These are phyloP conservation scores for Argyresthia albistria DNA, from an alignment of 2,888 invertebrate genomes.

Conservation along the genomic window DNA sequence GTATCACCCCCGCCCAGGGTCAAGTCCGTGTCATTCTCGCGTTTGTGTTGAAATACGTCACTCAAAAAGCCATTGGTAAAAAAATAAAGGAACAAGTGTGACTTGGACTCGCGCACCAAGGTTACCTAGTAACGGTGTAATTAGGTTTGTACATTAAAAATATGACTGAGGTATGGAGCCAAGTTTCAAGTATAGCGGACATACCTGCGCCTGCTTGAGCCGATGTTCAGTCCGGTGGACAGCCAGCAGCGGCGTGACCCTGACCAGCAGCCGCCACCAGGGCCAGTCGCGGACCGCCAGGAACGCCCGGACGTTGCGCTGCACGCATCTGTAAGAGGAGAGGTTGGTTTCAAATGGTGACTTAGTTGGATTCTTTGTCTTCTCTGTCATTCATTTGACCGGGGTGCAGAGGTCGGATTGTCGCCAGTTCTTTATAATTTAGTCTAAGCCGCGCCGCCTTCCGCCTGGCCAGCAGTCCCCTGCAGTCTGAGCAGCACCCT, in stretches of 20 bases:
- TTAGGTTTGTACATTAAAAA: too few species aligned
- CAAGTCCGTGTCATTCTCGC: too few species aligned
- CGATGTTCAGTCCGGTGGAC: slow-evolving; percentile 96
- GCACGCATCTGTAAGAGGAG: slow-evolving; percentile 76
- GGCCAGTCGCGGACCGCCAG: slow-evolving; percentile 95
- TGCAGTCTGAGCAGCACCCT: slow-evolving; percentile 90
- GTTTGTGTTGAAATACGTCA: too few species aligned
- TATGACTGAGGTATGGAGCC: too few species aligned
- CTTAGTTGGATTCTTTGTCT: background rate
- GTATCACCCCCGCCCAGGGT: too few species aligned
- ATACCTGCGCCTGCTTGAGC: slow-evolving; percentile 87
- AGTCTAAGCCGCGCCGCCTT: slow-evolving; percentile 74
- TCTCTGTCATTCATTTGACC: too few species aligned
- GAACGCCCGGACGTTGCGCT: slow-evolving; percentile 94
- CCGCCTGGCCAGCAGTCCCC: slow-evolving; percentile 86
- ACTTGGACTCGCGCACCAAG: too few species aligned
- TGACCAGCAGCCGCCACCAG: slow-evolving; percentile 96
- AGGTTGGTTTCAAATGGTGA: background rate
- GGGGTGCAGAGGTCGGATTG: too few species aligned
- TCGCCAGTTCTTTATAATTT: background rate
- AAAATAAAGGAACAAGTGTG: too few species aligned
- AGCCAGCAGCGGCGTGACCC: slow-evolving; percentile 92
- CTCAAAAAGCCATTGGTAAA: too few species aligned
- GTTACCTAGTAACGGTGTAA: too few species aligned
- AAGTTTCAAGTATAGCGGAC: slow-evolving; percentile 15